Percentiles rank a stretch among this genome's conserved stretches.
Evolutionary conservation across 2,113 vertebrate genomes (phyloP).

Genomic region (Grus americana): DNA sequence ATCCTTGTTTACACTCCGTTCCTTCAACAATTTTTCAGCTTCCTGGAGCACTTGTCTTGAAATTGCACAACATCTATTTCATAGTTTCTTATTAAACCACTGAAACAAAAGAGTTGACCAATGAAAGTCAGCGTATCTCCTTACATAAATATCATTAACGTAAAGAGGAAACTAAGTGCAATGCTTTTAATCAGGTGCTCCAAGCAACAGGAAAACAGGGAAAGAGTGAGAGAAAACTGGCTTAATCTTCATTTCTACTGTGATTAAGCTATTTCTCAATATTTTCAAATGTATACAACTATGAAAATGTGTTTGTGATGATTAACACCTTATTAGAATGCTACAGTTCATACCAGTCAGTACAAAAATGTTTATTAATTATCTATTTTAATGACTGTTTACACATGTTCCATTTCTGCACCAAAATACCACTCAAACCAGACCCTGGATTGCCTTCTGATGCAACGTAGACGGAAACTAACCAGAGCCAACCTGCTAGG

Average conservation of each 20-base stretch:
- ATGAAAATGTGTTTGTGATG: not conserved
- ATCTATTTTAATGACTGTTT: not conserved
- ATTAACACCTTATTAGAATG: not conserved
- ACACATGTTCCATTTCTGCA: not conserved
- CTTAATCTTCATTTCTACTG: not conserved
- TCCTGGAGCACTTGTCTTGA: not conserved
- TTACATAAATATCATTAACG: slow-evolving; percentile 19
- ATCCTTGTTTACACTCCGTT: not conserved
- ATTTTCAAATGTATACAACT: not conserved
- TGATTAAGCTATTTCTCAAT: not conserved
- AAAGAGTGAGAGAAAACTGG: not conserved
- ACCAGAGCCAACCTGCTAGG: not conserved
- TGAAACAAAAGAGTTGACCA: slow-evolving; percentile 33
- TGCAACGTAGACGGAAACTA: not conserved
- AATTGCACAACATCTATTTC: slow-evolving; percentile 35
- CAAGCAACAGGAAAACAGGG: not conserved
- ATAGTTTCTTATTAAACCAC: slow-evolving; percentile 60
- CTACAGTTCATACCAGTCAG: not conserved
- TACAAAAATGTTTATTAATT: not conserved
- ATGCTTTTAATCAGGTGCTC: not conserved
- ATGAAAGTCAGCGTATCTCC: slow-evolving; percentile 1
- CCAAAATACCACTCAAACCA: not conserved
- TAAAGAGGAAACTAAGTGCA: slow-evolving; percentile 24
- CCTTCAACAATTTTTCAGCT: not conserved
- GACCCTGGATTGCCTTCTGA: not conserved